phyloP scores from a whole-genome alignment of 2,888 invertebrate genomes.

The Temnothorax unifasciatus region DNA sequence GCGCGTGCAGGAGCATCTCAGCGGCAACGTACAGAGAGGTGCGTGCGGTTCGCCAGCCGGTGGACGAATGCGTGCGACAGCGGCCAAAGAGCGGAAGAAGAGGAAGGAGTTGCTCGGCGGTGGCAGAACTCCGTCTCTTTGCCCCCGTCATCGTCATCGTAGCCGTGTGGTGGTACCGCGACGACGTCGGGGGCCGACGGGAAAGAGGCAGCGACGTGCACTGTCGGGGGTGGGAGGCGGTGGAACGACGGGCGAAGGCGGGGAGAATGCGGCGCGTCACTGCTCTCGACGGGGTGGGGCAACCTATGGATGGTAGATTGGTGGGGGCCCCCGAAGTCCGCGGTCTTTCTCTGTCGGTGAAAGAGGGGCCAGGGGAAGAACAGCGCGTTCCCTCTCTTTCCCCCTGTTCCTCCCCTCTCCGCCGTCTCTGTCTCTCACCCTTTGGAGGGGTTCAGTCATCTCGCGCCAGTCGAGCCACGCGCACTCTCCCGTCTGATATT shows the following conservation, averaged over 20 bases:
- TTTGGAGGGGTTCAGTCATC: conserved; percentile 84
- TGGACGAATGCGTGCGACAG: conserved; percentile 72
- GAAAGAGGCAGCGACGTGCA: conserved; percentile 58
- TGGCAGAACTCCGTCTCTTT: conserved; percentile 62
- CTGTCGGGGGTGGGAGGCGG: conserved; percentile 60
- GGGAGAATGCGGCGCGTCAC: conserved; percentile 74
- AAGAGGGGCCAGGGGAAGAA: conserved; percentile 60
- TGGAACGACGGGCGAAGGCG: conserved; percentile 68
- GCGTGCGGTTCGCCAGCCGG: conserved; percentile 71
- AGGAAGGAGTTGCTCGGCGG: conserved; percentile 52
- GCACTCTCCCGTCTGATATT: conserved; percentile 71
- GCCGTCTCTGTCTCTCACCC: conserved; percentile 72
- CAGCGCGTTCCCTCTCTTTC: conserved; percentile 57
- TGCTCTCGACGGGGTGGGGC: conserved; percentile 73
- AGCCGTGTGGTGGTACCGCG: conserved; percentile 65
- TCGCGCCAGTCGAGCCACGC: conserved; percentile 85
- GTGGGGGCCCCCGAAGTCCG: conserved; percentile 66
- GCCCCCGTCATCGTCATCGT: conserved; percentile 49
- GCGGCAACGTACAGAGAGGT: conserved; percentile 57
- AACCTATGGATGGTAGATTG: conserved; percentile 58
- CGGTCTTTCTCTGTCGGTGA: conserved; percentile 55
- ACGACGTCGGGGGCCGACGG: conserved; percentile 55
- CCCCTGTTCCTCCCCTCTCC: conserved; percentile 67
- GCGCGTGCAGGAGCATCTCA: conserved; percentile 63
- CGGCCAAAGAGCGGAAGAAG: conserved; percentile 66